These are phyloP conservation scores for Tetrapedia diversipes DNA, from an alignment of 2,888 invertebrate species.

Conservation along the genomic window DNA sequence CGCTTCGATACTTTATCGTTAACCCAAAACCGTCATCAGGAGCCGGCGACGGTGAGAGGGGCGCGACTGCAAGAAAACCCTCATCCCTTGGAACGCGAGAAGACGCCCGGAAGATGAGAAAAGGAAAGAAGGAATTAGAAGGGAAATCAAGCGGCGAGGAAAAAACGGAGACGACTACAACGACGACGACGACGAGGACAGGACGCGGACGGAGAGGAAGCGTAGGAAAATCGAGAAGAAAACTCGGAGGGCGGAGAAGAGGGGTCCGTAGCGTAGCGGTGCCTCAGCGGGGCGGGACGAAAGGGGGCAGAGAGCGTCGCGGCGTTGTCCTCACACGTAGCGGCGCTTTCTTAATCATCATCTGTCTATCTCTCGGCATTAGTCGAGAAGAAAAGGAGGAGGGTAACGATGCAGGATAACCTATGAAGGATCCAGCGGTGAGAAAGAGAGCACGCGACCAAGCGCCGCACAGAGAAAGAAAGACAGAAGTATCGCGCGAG, in stretches of 20 bases:
- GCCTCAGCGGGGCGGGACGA: neutral
- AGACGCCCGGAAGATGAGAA: neutral
- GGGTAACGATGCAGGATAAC: constrained; percentile 40
- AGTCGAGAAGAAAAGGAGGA: constrained; percentile 68
- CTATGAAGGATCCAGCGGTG: constrained; percentile 22
- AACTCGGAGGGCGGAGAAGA: neutral
- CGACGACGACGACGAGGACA: constrained; percentile 3
- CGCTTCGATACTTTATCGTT: neutral
- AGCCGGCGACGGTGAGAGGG: no score
- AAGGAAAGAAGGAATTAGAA: constrained; percentile 20
- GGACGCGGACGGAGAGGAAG: constrained; percentile 36
- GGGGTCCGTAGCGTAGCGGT: constrained; percentile 13
- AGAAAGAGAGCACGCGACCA: constrained; percentile 17
- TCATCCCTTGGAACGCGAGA: neutral
- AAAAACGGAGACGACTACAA: constrained; percentile 25
- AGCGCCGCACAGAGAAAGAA: neutral
- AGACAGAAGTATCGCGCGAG: constrained; percentile 25
- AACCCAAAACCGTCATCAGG: constrained; percentile 1
- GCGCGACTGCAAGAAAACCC: constrained; percentile 1
- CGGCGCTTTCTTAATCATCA: constrained; percentile 83
- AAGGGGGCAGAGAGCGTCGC: constrained; percentile 67
- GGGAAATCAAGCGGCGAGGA: constrained; percentile 39
- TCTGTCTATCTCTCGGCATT: constrained; percentile 82
- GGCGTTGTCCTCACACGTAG: constrained; percentile 80
- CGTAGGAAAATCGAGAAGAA: constrained; percentile 51